Evolutionary conservation across 2,888 invertebrate species (phyloP), one percentile per base, ranked within the genome.

Genomic region (Ormyrus labotus): DNA sequence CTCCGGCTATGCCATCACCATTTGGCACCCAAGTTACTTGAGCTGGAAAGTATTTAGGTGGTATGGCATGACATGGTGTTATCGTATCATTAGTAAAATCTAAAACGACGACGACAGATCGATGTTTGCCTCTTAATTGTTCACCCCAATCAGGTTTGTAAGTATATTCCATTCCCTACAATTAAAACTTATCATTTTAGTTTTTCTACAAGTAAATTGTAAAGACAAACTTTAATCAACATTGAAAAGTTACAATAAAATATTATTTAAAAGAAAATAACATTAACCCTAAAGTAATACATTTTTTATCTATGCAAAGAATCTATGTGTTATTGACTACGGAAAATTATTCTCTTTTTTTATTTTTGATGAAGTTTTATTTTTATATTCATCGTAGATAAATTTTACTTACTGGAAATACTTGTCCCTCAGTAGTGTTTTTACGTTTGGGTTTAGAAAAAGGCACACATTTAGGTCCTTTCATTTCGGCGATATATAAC

Each of bases 131-230:
- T 11, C 93, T 94, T 84, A 96, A 87, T 89, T 95, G 95, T 90
- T 97, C 97, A 9, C 97, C 97, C 97, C 97, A 97, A 85, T 96
- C 95, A 86, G 96, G 95, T 76, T 92, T 92, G 88, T 93, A 95
- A 0, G 94, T 85, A 88, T 93, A 94, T 88, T 96, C 95, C 85
- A 94, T 93, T 3, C 96, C 96, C 95, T 95, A 19, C 19, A 19
- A 19, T 19, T 19, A 19, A 19, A 19, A 19, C 19, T 0, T 19
- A 19, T 19, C 19, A 19, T 19, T 19, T 19, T 19, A 19, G 19
- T 19, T 19, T 19, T 19, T 19, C 19, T 19, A 19, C 19, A 19
- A 19, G 19, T 19, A 19, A 19, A 19, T 19, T 19, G 1, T 19
- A 19, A 19, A 1, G 19, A 19, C 19, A 19, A 19, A 19, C 19